These are phyloP conservation scores for Odontomachus brunneus DNA, from an alignment of 1,140 invertebrate species.

Conservation along the genomic window DNA sequence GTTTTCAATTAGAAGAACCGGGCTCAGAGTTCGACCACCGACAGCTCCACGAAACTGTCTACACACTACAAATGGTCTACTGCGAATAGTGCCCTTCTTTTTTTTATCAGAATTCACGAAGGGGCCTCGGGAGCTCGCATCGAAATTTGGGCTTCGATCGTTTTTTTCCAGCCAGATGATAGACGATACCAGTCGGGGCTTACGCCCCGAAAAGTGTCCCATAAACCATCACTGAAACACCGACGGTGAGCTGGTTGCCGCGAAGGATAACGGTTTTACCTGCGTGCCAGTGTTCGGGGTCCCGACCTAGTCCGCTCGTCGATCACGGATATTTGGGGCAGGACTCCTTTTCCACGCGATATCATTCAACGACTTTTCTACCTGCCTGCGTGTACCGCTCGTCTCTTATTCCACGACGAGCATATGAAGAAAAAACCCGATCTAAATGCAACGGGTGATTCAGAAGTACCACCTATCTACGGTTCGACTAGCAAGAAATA, in stretches of 20 bases:
- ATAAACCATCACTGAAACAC: slow-evolving; percentile 70
- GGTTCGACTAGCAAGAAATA: not conserved
- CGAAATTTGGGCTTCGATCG: slow-evolving; percentile 28
- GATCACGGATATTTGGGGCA: slow-evolving; percentile 77
- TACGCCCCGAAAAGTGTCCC: slow-evolving; percentile 70
- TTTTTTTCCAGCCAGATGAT: slow-evolving; percentile 55
- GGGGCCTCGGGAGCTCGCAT: not conserved
- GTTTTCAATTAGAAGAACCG: no score
- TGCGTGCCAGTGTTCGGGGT: slow-evolving; percentile 64
- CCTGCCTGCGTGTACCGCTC: slow-evolving; percentile 70
- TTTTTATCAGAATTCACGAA: slow-evolving; percentile 20
- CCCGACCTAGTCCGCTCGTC: slow-evolving; percentile 71
- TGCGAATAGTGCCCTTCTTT: not conserved
- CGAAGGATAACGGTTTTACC: slow-evolving; percentile 77
- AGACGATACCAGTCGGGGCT: slow-evolving; percentile 58
- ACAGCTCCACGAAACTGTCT: no score
- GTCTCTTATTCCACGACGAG: slow-evolving; percentile 40
- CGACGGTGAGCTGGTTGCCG: slow-evolving; percentile 53
- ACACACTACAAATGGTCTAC: no score
- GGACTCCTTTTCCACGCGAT: slow-evolving; percentile 70
- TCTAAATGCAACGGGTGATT: slow-evolving; percentile 71
- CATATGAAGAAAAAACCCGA: slow-evolving; percentile 66
- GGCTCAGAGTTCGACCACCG: no score
- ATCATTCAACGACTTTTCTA: slow-evolving; percentile 81
- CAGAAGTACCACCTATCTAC: not conserved